phyloP scores from a whole-genome alignment of 1,140 invertebrate species.

The Drosophila sturtevanti region DNA sequence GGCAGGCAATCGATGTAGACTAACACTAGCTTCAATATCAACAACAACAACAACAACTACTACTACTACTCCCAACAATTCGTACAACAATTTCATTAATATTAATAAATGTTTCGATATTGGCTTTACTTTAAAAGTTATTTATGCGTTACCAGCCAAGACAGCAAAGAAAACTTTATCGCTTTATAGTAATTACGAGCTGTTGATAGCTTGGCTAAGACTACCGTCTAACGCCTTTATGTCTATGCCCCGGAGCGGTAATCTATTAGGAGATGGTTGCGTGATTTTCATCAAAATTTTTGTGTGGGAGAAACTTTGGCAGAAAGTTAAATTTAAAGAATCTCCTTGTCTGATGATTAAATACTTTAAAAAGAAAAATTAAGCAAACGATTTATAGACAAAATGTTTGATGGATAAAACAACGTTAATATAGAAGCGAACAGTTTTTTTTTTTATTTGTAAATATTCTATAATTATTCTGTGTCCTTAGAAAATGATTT shows the following conservation, averaged over 20 bases:
- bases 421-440: too few relatives aligned
- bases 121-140: constrained; percentile 29
- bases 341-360: too few relatives aligned
- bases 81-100: constrained; percentile 79
- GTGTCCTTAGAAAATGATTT: too few relatives aligned
- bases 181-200: constrained; percentile 77
- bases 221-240: constrained; percentile 57
- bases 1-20: constrained; percentile 61
- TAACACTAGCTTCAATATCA: constrained; percentile 12
- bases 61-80: constrained; percentile 49
- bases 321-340: too few relatives aligned
- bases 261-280: constrained; percentile 53
- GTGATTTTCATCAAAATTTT: constrained; percentile 40
- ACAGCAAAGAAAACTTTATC: constrained; percentile 60
- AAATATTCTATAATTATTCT: too few relatives aligned
- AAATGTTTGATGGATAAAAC: too few relatives aligned
- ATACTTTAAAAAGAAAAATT: too few relatives aligned
- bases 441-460: too few relatives aligned
- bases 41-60: too few relatives aligned
- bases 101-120: constrained; percentile 64
- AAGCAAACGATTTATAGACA: too few relatives aligned
- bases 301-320: constrained; percentile 27
- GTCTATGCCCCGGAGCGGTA: constrained; percentile 16
- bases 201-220: constrained; percentile 73
- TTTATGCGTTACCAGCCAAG: constrained; percentile 53